A percentile compares a stretch with the other conserved stretches of the same genome.
Evolutionary conservation across 2,888 invertebrate species (phyloP).

Genomic region (Pyrrhia umbra): DNA sequence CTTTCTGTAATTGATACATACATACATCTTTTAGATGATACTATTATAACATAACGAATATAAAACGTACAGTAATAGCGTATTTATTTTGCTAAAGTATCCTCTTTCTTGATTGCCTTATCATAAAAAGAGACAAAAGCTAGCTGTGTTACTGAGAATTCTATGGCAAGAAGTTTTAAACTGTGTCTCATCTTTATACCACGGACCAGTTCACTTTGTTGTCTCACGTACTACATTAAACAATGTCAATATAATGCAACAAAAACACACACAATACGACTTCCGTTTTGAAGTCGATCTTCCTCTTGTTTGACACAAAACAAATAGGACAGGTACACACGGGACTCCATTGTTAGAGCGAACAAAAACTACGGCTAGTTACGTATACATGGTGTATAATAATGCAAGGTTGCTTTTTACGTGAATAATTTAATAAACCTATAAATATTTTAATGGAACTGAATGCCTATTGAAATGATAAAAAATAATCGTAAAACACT

Average conservation of each 20-base stretch:
- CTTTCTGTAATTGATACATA: too few relatives aligned
- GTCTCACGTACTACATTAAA: conserved; percentile 54
- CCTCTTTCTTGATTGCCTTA: not conserved
- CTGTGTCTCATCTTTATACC: not conserved
- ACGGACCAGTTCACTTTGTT: conserved; percentile 25
- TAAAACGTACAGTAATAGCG: not conserved
- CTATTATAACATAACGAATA: too few relatives aligned
- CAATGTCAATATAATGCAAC: conserved; percentile 67
- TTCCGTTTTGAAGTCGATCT: conserved; percentile 71
- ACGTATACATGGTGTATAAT: not conserved
- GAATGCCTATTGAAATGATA: not conserved
- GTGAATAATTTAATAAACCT: conserved; percentile 25
- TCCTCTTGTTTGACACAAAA: conserved; percentile 68
- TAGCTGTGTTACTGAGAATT: not conserved
- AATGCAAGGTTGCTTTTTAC: conserved; percentile 19
- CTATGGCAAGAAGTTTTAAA: not conserved
- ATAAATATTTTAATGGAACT: not conserved
- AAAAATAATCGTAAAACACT: conserved; percentile 3
- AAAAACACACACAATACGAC: conserved; percentile 70
- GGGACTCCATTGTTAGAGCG: conserved; percentile 64
- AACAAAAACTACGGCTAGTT: conserved; percentile 59
- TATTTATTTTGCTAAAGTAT: not conserved
- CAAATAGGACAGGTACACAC: conserved; percentile 70
- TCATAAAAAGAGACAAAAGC: not conserved
- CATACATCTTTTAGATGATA: too few relatives aligned